phyloP scores from a whole-genome alignment of 2,113 vertebrate genomes.

The Cichladusa arquata region DNA sequence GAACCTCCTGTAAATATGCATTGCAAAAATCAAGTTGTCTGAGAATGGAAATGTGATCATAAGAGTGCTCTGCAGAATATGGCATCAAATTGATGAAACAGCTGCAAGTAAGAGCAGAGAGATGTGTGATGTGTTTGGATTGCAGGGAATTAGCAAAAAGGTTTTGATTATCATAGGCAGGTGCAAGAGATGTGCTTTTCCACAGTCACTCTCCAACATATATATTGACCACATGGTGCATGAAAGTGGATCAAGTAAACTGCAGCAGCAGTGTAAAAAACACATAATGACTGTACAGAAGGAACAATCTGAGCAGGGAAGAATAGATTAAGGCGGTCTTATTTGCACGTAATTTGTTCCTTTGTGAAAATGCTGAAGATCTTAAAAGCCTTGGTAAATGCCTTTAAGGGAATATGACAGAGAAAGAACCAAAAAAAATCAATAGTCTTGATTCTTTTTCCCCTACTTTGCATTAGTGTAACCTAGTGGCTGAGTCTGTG shows the following conservation, averaged over 20 bases:
- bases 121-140: constrained; percentile 55
- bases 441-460: constrained; percentile 28
- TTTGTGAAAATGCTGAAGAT: constrained; percentile 44
- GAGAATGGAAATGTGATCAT: constrained; percentile 22
- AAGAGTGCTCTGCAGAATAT: neutral
- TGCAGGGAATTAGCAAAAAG: constrained; percentile 60
- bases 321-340: constrained; percentile 9
- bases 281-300: constrained; percentile 37
- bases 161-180: constrained; percentile 62
- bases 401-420: constrained; percentile 53
- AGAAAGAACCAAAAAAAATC: constrained; percentile 31
- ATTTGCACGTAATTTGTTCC: constrained; percentile 50
- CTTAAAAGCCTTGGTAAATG: constrained; percentile 60
- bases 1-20: constrained; percentile 34
- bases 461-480: constrained; percentile 39
- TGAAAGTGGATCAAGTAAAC: constrained; percentile 49
- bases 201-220: constrained; percentile 27
- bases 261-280: constrained; percentile 19
- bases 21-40: constrained; percentile 40
- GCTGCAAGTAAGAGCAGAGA: constrained; percentile 30
- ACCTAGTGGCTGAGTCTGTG: constrained; percentile 10
- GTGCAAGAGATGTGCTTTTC: constrained; percentile 61
- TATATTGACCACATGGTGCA: constrained; percentile 62
- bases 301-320: constrained; percentile 44
- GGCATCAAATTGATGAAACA: constrained; percentile 39